phyloP scores from a whole-genome alignment of 2,888 invertebrate genomes.

The Conchocele bisecta region DNA sequence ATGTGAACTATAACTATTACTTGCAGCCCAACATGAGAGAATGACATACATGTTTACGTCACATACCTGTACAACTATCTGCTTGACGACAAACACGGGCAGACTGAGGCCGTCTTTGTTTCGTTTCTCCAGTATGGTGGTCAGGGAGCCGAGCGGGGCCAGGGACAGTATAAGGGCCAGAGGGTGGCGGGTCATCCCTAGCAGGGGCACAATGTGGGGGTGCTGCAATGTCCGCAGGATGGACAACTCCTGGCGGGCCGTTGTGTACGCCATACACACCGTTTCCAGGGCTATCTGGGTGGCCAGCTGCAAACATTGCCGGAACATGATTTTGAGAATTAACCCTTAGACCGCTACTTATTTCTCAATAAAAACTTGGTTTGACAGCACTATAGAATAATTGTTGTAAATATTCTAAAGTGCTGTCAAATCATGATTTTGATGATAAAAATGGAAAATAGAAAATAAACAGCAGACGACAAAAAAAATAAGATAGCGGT shows the following conservation, averaged over 20 bases:
- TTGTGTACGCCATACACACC: constrained; percentile 92
- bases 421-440: no score
- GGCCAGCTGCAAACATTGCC: constrained; percentile 55
- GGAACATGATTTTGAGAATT: constrained; percentile 84
- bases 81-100: constrained; percentile 91
- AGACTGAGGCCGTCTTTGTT: constrained; percentile 92
- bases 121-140: constrained; percentile 92
- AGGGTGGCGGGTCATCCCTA: constrained; percentile 95
- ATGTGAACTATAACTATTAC: no score
- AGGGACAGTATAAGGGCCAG: constrained; percentile 93
- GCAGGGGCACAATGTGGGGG: constrained; percentile 94
- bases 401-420: no score
- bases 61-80: constrained; percentile 90
- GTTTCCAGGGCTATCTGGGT: constrained; percentile 66
- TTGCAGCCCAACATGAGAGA: no score
- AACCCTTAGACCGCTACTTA: constrained; percentile 93
- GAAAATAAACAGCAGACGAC: no score
- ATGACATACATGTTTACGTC: no score
- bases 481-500: no score
- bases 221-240: constrained; percentile 94
- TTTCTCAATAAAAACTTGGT: no score
- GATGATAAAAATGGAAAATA: no score
- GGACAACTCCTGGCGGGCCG: constrained; percentile 95
- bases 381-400: no score
- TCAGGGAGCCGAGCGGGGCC: constrained; percentile 96